Evolutionary conservation across 2,888 invertebrate species (phyloP), one percentile per base, ranked within the genome.

Genomic region (Oscheius onirici): DNA sequence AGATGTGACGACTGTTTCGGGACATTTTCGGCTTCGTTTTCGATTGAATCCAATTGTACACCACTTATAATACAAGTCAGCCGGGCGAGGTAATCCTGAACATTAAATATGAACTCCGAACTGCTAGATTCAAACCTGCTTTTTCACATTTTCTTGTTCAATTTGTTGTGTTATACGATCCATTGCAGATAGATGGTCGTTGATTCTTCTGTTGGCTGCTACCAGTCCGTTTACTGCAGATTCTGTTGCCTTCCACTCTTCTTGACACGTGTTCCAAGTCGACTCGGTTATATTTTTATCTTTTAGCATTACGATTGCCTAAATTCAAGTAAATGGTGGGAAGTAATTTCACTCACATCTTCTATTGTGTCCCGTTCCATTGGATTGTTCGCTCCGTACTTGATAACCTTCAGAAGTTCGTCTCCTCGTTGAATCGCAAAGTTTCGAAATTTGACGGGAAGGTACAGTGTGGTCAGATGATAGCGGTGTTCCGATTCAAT

Each of bases 401-500:
- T 17, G 11, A 58, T 34, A 5, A 58, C 1, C 13, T 20, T 17
- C 22, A 34, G 13, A n/a, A 58, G 17, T 1, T 40, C 58, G 10
- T 58, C 41, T 22, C n/a, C n/a, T 41, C 22, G 34, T 34, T 40
- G n/a, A 8, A 13, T 11, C 2, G 41, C 41, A 17, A 40, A 15
- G 2, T 15, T 34, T 40, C 41, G 34, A 26, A 58, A 28, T 22
- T 58, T 58, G 22, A 17, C 17, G 5, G 40, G 58, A n/a, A 41
- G 22, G 40, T 58, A 58, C 1, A 58, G 58, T 17, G 17, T 34
- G n/a, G 58, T 58, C 10, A 58, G 8, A 34, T 58, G 58, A 11
- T 40, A 40, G 17, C 22, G 15, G 20, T 58, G 58, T 17, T 58
- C 17, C 15, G 58, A 58, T 40, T 58, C 58, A 17, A 58, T 58